Percentiles rank a stretch among this genome's conserved stretches.
Evolutionary conservation across 2,797 vertebrate species (phyloP).

Genomic region (Hybognathus amarus): DNA sequence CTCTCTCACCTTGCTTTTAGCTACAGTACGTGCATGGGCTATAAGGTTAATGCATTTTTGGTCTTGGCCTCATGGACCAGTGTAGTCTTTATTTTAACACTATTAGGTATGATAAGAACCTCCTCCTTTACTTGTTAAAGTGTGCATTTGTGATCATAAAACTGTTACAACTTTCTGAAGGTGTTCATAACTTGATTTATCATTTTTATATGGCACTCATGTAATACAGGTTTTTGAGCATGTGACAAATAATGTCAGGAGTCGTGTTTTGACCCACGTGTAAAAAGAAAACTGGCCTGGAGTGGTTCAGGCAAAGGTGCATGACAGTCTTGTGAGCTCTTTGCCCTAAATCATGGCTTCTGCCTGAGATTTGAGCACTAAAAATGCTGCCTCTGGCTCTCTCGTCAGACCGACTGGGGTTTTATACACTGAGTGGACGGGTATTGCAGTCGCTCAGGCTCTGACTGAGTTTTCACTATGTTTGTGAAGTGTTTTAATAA

Average conservation of each 20-base stretch:
- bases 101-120: constrained; percentile 11
- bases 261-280: constrained; percentile 13
- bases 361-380: constrained; percentile 29
- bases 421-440: constrained; percentile 50
- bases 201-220: constrained; percentile 8
- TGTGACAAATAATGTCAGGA: constrained; percentile 26
- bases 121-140: background rate
- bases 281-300: constrained; percentile 25
- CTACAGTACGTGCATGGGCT: background rate
- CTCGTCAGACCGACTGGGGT: constrained; percentile 30
- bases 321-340: constrained; percentile 42
- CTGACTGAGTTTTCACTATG: constrained; percentile 40
- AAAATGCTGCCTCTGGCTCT: constrained; percentile 30
- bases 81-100: constrained; percentile 24
- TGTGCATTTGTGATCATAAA: constrained; percentile 7
- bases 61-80: background rate
- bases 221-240: constrained; percentile 24
- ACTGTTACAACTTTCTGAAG: constrained; percentile 27
- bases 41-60: constrained; percentile 7
- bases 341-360: constrained; percentile 37
- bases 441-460: constrained; percentile 46
- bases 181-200: constrained; percentile 26
- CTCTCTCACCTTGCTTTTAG: constrained; percentile 35
- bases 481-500: constrained; percentile 37
- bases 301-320: background rate